Evolutionary conservation across 2,113 vertebrate species (phyloP), one percentile per base, ranked within the genome.

Genomic region (Argyrosomus japonicus): DNA sequence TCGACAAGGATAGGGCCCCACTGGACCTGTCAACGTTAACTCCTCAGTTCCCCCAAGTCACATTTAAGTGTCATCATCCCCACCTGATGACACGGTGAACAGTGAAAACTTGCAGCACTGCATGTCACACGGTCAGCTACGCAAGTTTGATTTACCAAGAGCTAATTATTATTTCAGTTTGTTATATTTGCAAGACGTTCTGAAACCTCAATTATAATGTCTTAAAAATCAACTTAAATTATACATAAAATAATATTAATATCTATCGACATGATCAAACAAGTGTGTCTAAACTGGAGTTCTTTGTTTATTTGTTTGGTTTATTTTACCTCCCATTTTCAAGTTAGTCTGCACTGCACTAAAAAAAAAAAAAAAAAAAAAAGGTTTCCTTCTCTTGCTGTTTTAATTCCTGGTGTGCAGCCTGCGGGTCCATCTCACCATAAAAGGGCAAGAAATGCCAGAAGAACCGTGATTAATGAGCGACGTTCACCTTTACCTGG

Each of bases 401-500:
- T 73, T 89, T 86, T 85, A 71, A 93, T 90, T 92, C 87, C 89
- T 89, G 63, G 72, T 75, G 86, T 93, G 88, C 90, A 92, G 18
- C 54, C 72, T 82, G 89, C 88, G 87, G 81, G 79, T 87, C 93
- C 82, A 81, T 84, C 56, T 36, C 50, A 29, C 88, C 88, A 87
- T 90, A 89, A 79, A 91, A 89, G 83, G 91, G 68, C 77, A 84
- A 53, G 67, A 79, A 76, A 32, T 53, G 84, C 79, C 51, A 65
- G 78, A 89, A 75, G 68, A 77, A 62, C 25, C 65, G 75, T 92
- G 93, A 94, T 91, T 93, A 89, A 94, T 92, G 91, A 84, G 67
- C 74, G n/a, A 56, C 73, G 65, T 83, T 91, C 88, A 93, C 89
- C 87, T 93, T 91, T 87, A 91, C 90, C 89, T 91, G 79, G 73